Conservation (phyloP, 2,113 vertebrate genomes). For the Arenaria interpres region DNA sequence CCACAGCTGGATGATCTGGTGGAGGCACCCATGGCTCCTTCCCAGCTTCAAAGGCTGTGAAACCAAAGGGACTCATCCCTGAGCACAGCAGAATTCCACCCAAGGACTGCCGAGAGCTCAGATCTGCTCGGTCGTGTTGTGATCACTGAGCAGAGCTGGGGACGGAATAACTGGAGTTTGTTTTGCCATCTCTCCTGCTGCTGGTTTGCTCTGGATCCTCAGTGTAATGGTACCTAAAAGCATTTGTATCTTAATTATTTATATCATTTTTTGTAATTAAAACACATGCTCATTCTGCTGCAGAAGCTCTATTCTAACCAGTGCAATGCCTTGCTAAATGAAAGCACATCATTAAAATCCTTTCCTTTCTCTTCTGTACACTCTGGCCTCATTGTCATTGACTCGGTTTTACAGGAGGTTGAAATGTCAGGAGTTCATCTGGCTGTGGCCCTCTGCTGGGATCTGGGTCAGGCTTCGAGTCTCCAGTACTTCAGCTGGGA, state of each 20-base stretch:
- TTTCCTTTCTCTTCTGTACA: neutral
- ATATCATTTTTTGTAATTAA: neutral
- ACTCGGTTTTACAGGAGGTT: neutral
- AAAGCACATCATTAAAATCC: neutral
- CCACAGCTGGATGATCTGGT: accelerated
- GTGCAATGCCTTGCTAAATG: neutral
- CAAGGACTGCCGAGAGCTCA: neutral
- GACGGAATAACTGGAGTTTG: accelerated
- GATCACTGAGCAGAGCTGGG: neutral
- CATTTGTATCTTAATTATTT: neutral
- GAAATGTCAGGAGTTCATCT: neutral
- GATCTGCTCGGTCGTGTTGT: neutral
- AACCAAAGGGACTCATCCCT: accelerated
- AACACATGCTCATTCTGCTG: neutral
- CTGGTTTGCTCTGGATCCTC: neutral
- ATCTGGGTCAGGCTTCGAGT: neutral
- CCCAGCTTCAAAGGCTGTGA: neutral
- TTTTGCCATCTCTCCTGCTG: neutral
- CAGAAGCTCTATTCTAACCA: neutral
- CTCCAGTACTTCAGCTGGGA: neutral
- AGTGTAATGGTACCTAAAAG: neutral
- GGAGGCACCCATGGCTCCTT: neutral
- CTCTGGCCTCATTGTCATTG: neutral
- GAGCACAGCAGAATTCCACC: neutral
- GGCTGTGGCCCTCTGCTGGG: neutral